Percentiles rank a stretch among this genome's conserved stretches.
Conservation (phyloP, 1,140 invertebrate species). For the Zeugodacus cucurbitae region DNA sequence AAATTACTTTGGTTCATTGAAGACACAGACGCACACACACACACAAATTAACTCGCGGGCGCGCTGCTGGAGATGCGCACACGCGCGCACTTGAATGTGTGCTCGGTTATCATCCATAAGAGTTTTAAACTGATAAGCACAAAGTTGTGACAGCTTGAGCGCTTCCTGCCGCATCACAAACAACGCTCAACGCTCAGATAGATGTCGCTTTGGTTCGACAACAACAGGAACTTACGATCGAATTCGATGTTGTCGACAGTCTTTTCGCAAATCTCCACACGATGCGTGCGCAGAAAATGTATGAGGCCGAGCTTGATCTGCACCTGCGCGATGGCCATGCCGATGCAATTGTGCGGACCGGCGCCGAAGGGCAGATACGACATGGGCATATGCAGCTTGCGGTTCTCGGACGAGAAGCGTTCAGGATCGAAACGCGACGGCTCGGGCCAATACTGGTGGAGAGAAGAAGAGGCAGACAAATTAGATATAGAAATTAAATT, state of each 20-base stretch:
- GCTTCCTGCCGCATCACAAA: not conserved
- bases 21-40: no score
- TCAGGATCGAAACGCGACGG: conserved; percentile 65
- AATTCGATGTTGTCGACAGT: conserved; percentile 57
- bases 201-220: conserved; percentile 58
- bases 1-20: not conserved
- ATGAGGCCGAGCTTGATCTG: conserved; percentile 68
- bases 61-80: no score
- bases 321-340: conserved; percentile 69
- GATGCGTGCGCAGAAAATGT: conserved; percentile 56
- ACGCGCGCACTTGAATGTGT: not conserved
- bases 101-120: not conserved
- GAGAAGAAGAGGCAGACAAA: not conserved
- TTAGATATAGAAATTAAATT: no score
- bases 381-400: conserved; percentile 54
- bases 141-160: not conserved
- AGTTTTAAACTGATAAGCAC: not conserved
- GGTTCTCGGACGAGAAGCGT: conserved; percentile 58
- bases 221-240: conserved; percentile 56
- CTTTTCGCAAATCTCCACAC: conserved; percentile 60
- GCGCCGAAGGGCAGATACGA: conserved; percentile 75
- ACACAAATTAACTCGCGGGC: no score
- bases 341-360: conserved; percentile 73
- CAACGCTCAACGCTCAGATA: conserved; percentile 60
- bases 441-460: conserved; percentile 60